Percentiles rank a stretch among this genome's conserved stretches.
phyloP scores from a whole-genome alignment of 2,113 vertebrate species.

The Calypte anna region DNA sequence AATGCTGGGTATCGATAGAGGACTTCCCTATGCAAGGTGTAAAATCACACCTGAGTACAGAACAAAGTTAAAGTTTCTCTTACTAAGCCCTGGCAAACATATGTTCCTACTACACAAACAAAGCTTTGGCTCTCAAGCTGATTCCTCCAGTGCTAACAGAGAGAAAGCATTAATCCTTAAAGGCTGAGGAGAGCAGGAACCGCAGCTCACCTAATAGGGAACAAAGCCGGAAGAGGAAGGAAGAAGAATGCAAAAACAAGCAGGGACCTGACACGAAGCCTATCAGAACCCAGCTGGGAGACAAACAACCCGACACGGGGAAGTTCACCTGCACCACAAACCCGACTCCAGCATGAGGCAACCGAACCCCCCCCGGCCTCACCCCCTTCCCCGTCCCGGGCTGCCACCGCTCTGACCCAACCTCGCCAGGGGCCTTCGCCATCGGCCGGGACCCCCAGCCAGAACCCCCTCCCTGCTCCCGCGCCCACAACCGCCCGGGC shows the following conservation, averaged over 20 bases:
- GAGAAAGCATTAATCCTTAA: background rate
- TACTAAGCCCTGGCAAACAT: rapidly evolving
- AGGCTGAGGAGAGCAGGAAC: background rate
- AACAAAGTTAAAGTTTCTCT: background rate
- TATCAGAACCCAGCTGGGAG: background rate
- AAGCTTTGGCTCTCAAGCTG: background rate
- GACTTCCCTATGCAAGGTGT: rapidly evolving
- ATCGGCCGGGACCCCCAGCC: background rate
- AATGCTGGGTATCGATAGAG: rapidly evolving
- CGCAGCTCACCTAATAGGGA: background rate
- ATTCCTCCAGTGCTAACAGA: background rate
- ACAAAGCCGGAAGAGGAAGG: background rate
- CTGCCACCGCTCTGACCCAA: background rate
- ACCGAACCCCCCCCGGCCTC: background rate
- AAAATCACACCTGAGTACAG: rapidly evolving
- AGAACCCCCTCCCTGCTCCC: background rate
- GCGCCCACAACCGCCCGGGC: background rate
- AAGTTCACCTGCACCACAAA: rapidly evolving
- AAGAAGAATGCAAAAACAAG: background rate
- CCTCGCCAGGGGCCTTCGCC: background rate
- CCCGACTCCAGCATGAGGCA: background rate
- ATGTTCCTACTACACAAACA: background rate
- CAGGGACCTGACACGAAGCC: background rate
- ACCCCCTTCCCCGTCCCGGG: background rate
- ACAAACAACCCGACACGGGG: background rate